Conservation (phyloP, 2,113 vertebrate genomes). For the Salvator merianae region DNA sequence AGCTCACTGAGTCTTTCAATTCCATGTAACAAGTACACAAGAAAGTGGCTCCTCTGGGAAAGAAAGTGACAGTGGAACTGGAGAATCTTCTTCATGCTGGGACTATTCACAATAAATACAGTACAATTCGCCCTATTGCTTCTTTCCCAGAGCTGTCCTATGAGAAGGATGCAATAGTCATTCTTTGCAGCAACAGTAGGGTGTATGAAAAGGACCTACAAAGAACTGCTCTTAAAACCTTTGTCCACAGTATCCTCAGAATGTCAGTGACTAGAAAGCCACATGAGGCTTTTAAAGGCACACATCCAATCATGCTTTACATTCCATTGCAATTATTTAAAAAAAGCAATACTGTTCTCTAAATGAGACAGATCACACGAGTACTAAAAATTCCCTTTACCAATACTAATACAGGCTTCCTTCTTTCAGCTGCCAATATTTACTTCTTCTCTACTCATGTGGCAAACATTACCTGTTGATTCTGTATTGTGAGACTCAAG, state of each 20-base stretch:
- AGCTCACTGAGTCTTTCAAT: too few species aligned
- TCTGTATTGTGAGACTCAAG: constrained; percentile 8
- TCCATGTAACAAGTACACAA: too few species aligned
- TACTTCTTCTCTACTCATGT: background rate
- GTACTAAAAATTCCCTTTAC: background rate
- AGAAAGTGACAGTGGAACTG: too few species aligned
- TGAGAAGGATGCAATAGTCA: background rate
- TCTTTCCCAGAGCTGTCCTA: background rate
- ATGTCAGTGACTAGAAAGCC: background rate
- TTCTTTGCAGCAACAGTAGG: background rate
- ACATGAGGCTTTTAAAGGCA: background rate
- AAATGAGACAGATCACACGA: too few species aligned
- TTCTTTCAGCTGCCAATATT: background rate
- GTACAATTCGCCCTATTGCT: background rate
- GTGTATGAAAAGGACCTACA: background rate
- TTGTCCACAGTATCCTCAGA: background rate
- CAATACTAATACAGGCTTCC: constrained; percentile 8
- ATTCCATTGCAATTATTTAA: background rate
- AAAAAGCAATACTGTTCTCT: background rate
- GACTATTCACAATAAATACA: too few species aligned
- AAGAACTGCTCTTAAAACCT: background rate
- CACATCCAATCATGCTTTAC: background rate
- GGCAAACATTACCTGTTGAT: background rate
- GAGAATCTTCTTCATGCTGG: too few species aligned
- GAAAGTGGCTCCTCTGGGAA: too few species aligned